phyloP scores from a whole-genome alignment of 2,797 vertebrate genomes.

The Morus bassanus region DNA sequence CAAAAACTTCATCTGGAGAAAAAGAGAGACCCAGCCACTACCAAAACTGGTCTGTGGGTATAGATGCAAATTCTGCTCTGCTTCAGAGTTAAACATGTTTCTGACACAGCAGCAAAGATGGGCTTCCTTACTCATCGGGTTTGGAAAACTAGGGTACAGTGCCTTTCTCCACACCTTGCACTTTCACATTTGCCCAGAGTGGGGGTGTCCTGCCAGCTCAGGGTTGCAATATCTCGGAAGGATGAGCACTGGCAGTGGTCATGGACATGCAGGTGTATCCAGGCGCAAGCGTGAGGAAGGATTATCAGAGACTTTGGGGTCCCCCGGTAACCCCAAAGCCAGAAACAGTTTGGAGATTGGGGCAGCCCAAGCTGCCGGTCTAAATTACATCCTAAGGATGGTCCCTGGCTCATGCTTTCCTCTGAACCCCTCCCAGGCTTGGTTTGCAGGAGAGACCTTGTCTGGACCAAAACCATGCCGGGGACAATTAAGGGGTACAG shows the following conservation, averaged over 20 bases:
- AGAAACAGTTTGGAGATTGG: background rate
- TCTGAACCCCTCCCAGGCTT: background rate
- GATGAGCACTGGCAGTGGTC: background rate
- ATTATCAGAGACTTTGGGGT: accelerated
- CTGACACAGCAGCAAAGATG: background rate
- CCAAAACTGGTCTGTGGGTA: background rate
- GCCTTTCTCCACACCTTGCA: background rate
- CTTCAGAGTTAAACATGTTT: background rate
- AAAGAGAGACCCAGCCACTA: background rate
- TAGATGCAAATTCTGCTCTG: background rate
- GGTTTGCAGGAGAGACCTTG: background rate
- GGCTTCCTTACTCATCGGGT: background rate
- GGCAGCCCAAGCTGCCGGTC: background rate
- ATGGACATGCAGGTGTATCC: accelerated
- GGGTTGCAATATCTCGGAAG: background rate
- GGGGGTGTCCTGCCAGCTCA: background rate
- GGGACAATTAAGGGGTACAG: background rate
- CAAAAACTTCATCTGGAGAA: background rate
- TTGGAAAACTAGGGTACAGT: background rate
- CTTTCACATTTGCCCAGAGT: background rate
- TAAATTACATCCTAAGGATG: background rate
- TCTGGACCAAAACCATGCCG: background rate
- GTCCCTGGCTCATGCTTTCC: background rate
- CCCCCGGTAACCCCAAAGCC: background rate
- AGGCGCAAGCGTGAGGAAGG: background rate